Conservation (phyloP, 2,797 vertebrate genomes). For the Muraenolepis orangiensis region DNA sequence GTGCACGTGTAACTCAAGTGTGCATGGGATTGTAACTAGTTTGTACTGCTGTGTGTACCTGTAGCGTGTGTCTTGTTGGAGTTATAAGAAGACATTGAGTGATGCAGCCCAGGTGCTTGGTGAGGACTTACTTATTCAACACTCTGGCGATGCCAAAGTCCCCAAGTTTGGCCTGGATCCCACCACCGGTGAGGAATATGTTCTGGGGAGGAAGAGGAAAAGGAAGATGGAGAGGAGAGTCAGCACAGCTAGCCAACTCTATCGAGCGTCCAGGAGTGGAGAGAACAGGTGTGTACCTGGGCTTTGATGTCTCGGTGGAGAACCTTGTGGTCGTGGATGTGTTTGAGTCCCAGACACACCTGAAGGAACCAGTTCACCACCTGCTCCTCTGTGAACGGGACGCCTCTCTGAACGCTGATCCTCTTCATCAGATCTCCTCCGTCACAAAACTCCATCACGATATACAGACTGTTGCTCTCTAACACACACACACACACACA, state of each 20-base stretch:
- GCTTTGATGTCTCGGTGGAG: slow-evolving; percentile 92
- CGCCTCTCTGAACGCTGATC: slow-evolving; percentile 81
- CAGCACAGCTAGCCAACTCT: background rate
- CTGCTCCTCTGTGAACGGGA: slow-evolving; percentile 83
- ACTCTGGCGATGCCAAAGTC: slow-evolving; percentile 92
- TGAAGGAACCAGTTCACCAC: slow-evolving; percentile 91
- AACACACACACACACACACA: slow-evolving; percentile 1
- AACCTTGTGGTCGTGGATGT: slow-evolving; percentile 91
- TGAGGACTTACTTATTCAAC: slow-evolving; percentile 82
- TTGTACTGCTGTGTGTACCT: background rate
- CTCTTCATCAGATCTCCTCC: slow-evolving; percentile 88
- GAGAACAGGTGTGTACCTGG: slow-evolving; percentile 75
- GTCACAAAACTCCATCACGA: slow-evolving; percentile 93
- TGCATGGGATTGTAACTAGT: background rate
- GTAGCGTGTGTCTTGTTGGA: slow-evolving; percentile 15
- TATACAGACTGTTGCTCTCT: slow-evolving; percentile 82
- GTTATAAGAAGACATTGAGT: slow-evolving; percentile 19
- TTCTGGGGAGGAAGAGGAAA: slow-evolving; percentile 73
- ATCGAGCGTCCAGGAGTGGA: background rate
- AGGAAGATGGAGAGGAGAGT: background rate
- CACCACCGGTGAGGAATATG: slow-evolving; percentile 85
- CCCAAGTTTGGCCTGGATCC: slow-evolving; percentile 84
- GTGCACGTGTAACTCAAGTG: background rate
- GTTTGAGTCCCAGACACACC: slow-evolving; percentile 89
- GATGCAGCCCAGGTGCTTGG: background rate